Conservation (phyloP, 2,797 vertebrate species). For the Hipposideros larvatus region DNA sequence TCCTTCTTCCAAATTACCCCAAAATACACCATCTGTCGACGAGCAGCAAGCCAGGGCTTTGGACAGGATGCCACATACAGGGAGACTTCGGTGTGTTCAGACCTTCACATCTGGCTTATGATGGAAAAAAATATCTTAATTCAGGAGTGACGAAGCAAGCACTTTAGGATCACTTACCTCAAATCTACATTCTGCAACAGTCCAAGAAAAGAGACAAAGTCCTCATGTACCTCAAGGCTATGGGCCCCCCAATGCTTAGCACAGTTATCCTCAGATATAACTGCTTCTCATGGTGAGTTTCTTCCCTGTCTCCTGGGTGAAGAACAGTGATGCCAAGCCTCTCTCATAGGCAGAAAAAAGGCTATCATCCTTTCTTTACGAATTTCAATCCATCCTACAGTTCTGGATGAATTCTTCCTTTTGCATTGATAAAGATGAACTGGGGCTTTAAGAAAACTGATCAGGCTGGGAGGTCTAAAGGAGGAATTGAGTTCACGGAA, state of each 20-base stretch:
- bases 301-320: neutral
- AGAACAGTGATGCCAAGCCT: neutral
- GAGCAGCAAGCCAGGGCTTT: too few relatives aligned
- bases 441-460: too few relatives aligned
- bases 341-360: neutral
- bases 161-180: neutral
- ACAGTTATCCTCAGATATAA: too few relatives aligned
- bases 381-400: neutral
- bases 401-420: slow-evolving; percentile 47
- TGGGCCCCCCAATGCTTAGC: accelerated
- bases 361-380: neutral
- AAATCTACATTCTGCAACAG: neutral
- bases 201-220: neutral
- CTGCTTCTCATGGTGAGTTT: neutral
- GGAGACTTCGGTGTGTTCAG: too few relatives aligned
- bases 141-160: too few relatives aligned
- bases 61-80: too few relatives aligned
- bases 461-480: too few relatives aligned
- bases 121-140: too few relatives aligned
- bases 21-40: too few relatives aligned
- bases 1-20: too few relatives aligned
- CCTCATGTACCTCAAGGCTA: neutral
- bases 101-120: too few relatives aligned
- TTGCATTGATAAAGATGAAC: neutral
- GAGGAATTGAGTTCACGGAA: too few relatives aligned